Evolutionary conservation across 53 echinoderm and acorn worm genomes (phyloP), one percentile per base, ranked within the genome.

Genomic region (Crossaster papposus): DNA sequence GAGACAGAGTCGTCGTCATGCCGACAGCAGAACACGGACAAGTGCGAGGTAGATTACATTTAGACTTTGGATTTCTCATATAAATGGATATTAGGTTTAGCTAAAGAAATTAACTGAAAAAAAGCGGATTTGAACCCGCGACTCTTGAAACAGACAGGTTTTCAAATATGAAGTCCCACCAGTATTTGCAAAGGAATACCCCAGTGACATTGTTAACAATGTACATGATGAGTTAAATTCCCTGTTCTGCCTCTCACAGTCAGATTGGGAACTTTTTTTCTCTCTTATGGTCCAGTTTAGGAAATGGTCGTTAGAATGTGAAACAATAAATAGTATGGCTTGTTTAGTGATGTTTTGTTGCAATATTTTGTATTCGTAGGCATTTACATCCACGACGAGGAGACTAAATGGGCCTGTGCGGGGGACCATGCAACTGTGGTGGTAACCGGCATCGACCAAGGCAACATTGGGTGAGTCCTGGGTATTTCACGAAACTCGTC

Each of bases 321-420:
- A 58, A 58, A 2, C 12, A 58, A 58, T 20, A 18, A 10, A 52
- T 52, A n/a, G 53, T 13, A 52, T 52, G 7, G 53, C 53, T 10
- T 52, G 53, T 52, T 52, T 52, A 79, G 15, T 7, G 54, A n/a
- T 37, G 6, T 32, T 85, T 85, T 85, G 7, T 50, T n/a, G 20
- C 50, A n/a, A 30, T 70, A 36, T 55, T 62, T 88, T 1, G 30
- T 14, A 44, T 65, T 83, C 2, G 54, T 86, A 99, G 99, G 92
- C 79, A 90, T 99, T 36, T 88, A 90, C 44, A 91, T 96, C 53
- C 96, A 96, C 70, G 99, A 99, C 26, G 96, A 93, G 78, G 99
- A 99, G 26, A 86, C 93, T 14, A 96, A 90, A 83, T 99, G 99
- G 99, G 92, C 99, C 1, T 94, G 94, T 95, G 99, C 99, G 35